Evolutionary conservation across 2,888 invertebrate species (phyloP), one percentile per base, ranked within the genome.

Genomic region (Calliopum simillimum): DNA sequence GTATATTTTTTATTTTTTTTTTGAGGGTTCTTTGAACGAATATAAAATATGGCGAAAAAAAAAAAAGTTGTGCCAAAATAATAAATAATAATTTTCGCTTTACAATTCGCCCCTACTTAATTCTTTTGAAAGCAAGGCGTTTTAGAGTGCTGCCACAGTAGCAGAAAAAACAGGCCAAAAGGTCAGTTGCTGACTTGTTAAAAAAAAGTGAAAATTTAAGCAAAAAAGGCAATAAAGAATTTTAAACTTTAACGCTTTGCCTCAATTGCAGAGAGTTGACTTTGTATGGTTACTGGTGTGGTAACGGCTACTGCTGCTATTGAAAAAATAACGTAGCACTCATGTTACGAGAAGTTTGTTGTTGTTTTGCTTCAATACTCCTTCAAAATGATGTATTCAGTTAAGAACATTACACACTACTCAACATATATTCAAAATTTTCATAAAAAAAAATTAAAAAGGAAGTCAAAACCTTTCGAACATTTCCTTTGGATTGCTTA

Each of bases 1-100:
- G 21, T 51, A 16, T 12, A 11, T 33, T 33, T 33, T 33, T 33
- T 33, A 4, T 33, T 33, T 2, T 33, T 33, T 33, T 33, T 33
- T 33, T 1, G 1, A 8, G 1, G 51, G 21, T 2, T 16, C 3
- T 19, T 16, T 11, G n/a, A 51, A 3, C 16, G 51, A n/a, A 16
- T 16, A 51, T 16, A 49, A 49, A 14, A 21, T 19, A 51, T 16
- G 51, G 33, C 19, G 14, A 41, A 2, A 33, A 21, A 44, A 47
- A 46, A 62, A 13, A 47, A 47, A 12, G 46, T 62, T 21, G n/a
- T 62, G 47, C 44, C 62, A 21, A 62, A 47, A 62, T 62, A 62
- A 62, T 62, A 62, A 46, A n/a, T 44, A 62, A 62, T 62, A 23
- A 62, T 11, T 47, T 47, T 46, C 47, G 16, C 12, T 47, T 11